phyloP scores from a whole-genome alignment of 2,888 invertebrate species.

The Allophyes oxyacanthae region DNA sequence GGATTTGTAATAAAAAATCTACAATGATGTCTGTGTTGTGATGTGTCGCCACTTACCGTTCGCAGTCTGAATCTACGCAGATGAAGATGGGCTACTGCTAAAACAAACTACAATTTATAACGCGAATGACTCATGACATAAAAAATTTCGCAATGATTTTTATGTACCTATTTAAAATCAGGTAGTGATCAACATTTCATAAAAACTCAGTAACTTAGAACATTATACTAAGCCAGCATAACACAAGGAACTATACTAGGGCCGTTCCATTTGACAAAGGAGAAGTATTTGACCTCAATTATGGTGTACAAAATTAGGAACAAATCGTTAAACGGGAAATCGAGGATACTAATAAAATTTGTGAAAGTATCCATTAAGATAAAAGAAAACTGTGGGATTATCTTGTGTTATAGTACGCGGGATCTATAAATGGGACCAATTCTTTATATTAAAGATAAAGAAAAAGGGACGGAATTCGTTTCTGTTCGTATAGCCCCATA shows the following conservation, averaged over 20 bases:
- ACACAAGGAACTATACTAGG: too few species aligned
- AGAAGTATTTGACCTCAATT: too few species aligned
- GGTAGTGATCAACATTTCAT: background rate
- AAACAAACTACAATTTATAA: slow-evolving; percentile 79
- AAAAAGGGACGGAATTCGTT: slow-evolving; percentile 4
- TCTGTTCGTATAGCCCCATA: background rate
- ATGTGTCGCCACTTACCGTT: slow-evolving; percentile 68
- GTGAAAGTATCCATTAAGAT: slow-evolving; percentile 32
- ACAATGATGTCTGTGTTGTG: slow-evolving; percentile 54
- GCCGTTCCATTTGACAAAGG: too few species aligned
- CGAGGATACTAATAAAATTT: slow-evolving; percentile 26
- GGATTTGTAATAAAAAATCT: slow-evolving; percentile 44
- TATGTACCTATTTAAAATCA: background rate
- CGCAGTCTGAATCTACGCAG: slow-evolving; percentile 62
- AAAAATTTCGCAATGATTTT: slow-evolving; percentile 71
- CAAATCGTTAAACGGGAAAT: too few species aligned
- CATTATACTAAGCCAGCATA: too few species aligned
- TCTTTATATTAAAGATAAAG: background rate
- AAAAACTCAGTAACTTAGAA: background rate
- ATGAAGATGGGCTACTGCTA: slow-evolving; percentile 79
- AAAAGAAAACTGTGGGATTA: slow-evolving; percentile 23
- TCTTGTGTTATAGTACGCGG: background rate
- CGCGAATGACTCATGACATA: slow-evolving; percentile 76
- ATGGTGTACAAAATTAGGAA: too few species aligned
- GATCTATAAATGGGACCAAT: slow-evolving; percentile 11